Evolutionary conservation across 2,797 vertebrate genomes (phyloP).

Genomic region (Rallus crepitans): DNA sequence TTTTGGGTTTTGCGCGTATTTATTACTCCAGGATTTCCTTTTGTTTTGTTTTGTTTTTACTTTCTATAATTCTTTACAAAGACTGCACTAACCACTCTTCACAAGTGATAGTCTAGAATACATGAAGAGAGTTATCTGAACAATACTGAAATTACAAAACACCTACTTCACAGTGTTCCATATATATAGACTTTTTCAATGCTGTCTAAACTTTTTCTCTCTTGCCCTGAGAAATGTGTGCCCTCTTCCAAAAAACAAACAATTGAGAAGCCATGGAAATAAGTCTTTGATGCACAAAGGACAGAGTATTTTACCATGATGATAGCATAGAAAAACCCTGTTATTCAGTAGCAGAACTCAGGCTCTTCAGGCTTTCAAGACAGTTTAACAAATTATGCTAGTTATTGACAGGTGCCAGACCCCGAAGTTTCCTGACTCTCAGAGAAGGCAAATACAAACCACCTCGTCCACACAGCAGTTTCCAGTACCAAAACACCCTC

Average conservation of each 20-base stretch:
- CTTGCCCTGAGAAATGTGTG: background rate
- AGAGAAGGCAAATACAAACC: background rate
- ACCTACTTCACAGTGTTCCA: background rate
- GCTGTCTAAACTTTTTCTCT: background rate
- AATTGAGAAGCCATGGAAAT: background rate
- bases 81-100: background rate
- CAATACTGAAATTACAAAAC: background rate
- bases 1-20: background rate
- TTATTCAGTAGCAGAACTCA: background rate
- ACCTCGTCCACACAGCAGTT: background rate
- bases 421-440: background rate
- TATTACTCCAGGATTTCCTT: background rate
- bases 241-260: background rate
- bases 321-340: background rate
- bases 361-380: background rate
- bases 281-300: background rate
- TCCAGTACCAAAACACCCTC: background rate
- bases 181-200: background rate
- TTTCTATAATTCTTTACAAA: background rate
- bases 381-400: background rate
- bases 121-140: background rate
- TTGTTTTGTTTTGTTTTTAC: fast-evolving
- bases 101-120: background rate
- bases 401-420: background rate
- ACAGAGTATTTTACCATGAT: background rate